These are phyloP conservation scores for Bucorvus abyssinicus DNA, from an alignment of 2,797 vertebrate species.

Conservation along the genomic window DNA sequence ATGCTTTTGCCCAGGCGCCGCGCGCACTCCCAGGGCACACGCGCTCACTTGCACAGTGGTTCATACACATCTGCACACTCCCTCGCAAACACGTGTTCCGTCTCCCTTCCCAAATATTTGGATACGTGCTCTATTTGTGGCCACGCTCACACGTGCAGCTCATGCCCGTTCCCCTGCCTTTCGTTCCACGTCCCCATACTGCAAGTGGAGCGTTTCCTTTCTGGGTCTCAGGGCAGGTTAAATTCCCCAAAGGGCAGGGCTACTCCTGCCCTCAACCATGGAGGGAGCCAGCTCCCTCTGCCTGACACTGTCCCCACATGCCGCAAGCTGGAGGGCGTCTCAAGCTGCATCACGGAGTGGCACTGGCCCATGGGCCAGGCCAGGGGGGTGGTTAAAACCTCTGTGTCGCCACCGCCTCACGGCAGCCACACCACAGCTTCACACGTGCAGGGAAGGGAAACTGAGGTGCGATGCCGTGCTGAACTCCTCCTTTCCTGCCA, in stretches of 20 bases:
- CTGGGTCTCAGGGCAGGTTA: not conserved
- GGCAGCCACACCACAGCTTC: not conserved
- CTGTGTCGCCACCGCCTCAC: too few species aligned
- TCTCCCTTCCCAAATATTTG: not conserved
- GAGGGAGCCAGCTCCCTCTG: not conserved
- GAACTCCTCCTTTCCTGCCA: not conserved
- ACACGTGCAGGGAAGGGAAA: not conserved
- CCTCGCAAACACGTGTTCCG: fast-evolving
- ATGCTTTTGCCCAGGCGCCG: not conserved
- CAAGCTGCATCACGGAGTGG: not conserved
- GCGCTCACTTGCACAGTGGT: fast-evolving
- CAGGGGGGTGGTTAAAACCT: not conserved
- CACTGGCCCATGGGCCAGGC: not conserved
- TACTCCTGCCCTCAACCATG: not conserved
- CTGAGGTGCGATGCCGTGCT: not conserved
- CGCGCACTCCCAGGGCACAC: fast-evolving
- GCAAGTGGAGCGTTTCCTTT: not conserved
- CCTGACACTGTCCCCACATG: fast-evolving
- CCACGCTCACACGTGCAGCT: fast-evolving
- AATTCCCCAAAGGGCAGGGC: not conserved
- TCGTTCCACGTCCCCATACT: not conserved
- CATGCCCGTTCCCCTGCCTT: not conserved
- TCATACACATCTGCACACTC: fast-evolving
- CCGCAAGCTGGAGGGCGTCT: not conserved
- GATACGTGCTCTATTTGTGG: not conserved